Evolutionary conservation across 2,888 invertebrate genomes (phyloP), one percentile per base, ranked within the genome.

Genomic region (Margaritifera margaritifera): DNA sequence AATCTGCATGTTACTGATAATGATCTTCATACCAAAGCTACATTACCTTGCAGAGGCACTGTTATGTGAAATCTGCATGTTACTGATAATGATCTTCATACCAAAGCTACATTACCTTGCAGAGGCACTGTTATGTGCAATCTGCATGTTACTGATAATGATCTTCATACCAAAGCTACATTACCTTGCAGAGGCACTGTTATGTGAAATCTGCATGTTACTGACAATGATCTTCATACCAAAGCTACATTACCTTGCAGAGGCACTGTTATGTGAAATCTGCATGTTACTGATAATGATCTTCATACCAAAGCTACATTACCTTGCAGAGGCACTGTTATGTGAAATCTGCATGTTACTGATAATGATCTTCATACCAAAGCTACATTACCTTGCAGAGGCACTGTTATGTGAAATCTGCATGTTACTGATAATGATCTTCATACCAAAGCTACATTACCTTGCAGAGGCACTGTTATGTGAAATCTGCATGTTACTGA

Each of bases 391-490:
- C 93, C 93, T 95, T 6, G 96, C 95, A 15, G 96, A 94, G 0
- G 96, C 94, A 80, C 96, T 95, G 72, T 90, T 90, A 84, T 98
- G 97, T 56, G 98, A 56, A 55, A 55, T 2, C 55, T n/a, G 55
- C 11, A 56, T 24, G 11, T 15, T 22, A 55, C n/a, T 22, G 24
- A 22, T 20, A 59, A 59, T 22, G 15, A 53, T 0, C 31, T 72
- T 25, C 15, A 22, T 58, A 61, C 6, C 42, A 24, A 27, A 22
- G 52, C 8, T 59, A 50, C n/a, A 72, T 69, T 84, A 93, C 93
- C 93, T 95, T 6, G 96, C 95, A 15, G 96, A 94, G 0, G 96
- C 94, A 80, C 96, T 95, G 72, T 90, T 90, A 84, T 98, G 97
- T 56, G 98, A 56, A 55, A 55, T 2, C 55, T n/a, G 55, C 11